phyloP scores from a whole-genome alignment of 2,797 vertebrate genomes.

The Macropus fuliginosus region DNA sequence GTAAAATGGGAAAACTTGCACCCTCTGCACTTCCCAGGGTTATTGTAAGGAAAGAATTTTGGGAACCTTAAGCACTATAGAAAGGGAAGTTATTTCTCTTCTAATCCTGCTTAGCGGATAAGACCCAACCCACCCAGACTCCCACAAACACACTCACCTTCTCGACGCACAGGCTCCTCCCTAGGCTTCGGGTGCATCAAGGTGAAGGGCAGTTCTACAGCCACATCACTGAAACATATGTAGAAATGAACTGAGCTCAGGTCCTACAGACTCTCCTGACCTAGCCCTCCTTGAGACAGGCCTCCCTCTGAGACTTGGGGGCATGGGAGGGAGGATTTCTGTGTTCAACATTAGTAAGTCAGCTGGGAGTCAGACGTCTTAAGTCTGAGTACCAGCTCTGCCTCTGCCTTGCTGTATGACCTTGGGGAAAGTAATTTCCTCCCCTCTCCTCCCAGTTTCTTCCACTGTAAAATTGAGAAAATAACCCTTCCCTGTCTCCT shows the following conservation, averaged over 20 bases:
- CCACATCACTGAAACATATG: constrained; percentile 90
- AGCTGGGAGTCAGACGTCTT: neutral
- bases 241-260: constrained; percentile 27
- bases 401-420: neutral
- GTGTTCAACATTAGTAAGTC: neutral
- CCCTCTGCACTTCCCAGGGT: neutral
- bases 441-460: neutral
- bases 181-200: constrained; percentile 95
- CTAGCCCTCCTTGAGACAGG: neutral
- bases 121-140: neutral
- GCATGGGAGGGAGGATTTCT: neutral
- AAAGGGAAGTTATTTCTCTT: neutral
- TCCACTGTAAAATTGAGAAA: neutral
- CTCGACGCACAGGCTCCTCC: constrained; percentile 89
- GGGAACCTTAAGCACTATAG: neutral
- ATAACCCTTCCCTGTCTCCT: neutral
- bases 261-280: neutral
- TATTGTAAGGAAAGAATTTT: neutral
- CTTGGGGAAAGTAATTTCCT: neutral
- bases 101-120: neutral
- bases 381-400: neutral
- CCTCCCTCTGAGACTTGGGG: neutral
- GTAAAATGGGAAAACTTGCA: neutral
- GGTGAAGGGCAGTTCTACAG: constrained; percentile 94
- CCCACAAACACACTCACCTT: constrained; percentile 84